Conservation (phyloP, 1,140 invertebrate species). For the Papilio aristodemus region DNA sequence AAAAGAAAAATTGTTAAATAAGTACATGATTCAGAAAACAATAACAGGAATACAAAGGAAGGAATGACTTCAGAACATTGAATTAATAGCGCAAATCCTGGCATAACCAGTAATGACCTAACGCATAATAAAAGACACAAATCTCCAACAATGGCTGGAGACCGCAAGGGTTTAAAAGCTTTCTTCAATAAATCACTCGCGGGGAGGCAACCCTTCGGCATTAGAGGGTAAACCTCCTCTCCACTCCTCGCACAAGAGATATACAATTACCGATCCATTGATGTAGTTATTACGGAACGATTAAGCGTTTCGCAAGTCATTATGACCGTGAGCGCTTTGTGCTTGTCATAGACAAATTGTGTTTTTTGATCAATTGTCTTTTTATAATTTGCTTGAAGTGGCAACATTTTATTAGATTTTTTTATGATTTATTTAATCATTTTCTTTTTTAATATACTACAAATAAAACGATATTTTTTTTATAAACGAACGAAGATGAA, state of each 20-base stretch:
- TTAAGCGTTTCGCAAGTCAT: constrained; percentile 55
- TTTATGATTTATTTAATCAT: too few relatives aligned
- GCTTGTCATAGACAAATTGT: constrained; percentile 29
- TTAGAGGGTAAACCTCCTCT: constrained; percentile 37
- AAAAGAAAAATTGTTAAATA: too few relatives aligned
- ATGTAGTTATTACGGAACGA: constrained; percentile 58
- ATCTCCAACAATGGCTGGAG: constrained; percentile 45
- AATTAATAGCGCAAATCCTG: constrained; percentile 54
- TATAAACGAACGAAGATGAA: too few relatives aligned
- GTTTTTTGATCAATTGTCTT: constrained; percentile 27
- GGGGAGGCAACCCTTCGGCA: constrained; percentile 45
- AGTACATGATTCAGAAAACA: constrained; percentile 26
- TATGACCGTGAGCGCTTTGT: constrained; percentile 28
- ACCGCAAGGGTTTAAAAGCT: constrained; percentile 70
- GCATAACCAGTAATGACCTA: constrained; percentile 50
- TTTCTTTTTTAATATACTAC: too few relatives aligned
- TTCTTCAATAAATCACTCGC: constrained; percentile 70
- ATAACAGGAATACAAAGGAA: constrained; percentile 36
- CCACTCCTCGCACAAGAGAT: constrained; percentile 48
- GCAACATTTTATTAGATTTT: not conserved
- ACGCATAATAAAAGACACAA: constrained; percentile 48
- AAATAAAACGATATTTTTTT: too few relatives aligned
- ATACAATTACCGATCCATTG: constrained; percentile 66
- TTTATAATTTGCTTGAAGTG: not conserved
- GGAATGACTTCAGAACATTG: constrained; percentile 40